phyloP scores from a whole-genome alignment of 2,888 invertebrate genomes.

The Lasius fuliginosus region DNA sequence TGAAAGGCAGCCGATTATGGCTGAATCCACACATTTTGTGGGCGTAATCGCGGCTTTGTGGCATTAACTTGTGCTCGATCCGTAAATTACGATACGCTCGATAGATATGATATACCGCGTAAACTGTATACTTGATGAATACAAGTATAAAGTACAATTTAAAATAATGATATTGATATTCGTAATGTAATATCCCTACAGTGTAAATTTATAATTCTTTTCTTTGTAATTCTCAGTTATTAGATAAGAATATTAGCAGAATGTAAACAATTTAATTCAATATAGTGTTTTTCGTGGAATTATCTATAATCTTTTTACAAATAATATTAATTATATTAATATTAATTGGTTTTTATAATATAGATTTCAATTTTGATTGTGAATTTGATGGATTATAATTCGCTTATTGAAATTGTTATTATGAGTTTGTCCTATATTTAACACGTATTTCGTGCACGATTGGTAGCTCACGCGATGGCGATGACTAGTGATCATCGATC shows the following conservation, averaged over 20 bases:
- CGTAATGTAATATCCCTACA: background rate
- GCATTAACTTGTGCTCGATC: constrained; percentile 24
- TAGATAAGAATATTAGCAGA: background rate
- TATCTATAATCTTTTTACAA: background rate
- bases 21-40: constrained; percentile 22
- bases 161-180: constrained; percentile 10
- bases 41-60: background rate
- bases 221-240: too few species aligned
- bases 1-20: constrained; percentile 27
- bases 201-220: background rate
- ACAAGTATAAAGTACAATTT: constrained; percentile 10
- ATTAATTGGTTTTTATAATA: background rate
- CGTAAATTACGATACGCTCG: background rate
- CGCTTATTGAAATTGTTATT: background rate
- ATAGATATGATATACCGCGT: background rate
- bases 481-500: background rate
- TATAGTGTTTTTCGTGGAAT: background rate
- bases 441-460: background rate
- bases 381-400: background rate
- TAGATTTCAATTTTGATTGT: background rate
- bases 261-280: background rate
- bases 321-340: background rate
- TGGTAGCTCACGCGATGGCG: background rate
- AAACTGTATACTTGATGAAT: background rate
- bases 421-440: background rate